A percentile compares a stretch with the other conserved stretches of the same genome.
phyloP scores from a whole-genome alignment of 2,113 vertebrate genomes.

The Diadophis punctatus region DNA sequence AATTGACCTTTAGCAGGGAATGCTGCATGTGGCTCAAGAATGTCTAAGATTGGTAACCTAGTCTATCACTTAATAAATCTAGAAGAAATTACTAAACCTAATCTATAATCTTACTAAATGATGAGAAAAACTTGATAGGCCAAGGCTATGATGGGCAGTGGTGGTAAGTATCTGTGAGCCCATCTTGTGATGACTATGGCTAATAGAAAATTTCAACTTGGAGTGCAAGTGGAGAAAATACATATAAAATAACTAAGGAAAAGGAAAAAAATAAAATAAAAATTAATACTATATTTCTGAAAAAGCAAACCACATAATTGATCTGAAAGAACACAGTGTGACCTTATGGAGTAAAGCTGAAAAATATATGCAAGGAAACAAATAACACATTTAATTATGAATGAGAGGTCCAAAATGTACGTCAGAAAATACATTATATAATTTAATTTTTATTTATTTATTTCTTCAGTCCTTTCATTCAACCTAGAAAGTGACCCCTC shows the following conservation, averaged over 20 bases:
- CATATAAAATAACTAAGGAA: not conserved
- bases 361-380: not conserved
- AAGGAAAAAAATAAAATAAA: not conserved
- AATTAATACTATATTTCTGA: not conserved
- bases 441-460: not conserved
- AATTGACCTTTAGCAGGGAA: not conserved
- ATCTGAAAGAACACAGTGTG: not conserved
- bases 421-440: not conserved
- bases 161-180: not conserved
- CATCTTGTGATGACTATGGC: not conserved
- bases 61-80: not conserved
- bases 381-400: not conserved
- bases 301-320: not conserved
- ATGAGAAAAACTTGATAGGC: not conserved
- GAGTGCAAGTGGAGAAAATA: not conserved
- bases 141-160: not conserved
- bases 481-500: not conserved
- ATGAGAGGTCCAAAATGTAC: not conserved
- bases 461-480: not conserved
- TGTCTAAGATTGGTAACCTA: not conserved
- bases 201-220: not conserved
- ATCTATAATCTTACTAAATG: not conserved
- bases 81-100: not conserved
- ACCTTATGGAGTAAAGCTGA: not conserved
- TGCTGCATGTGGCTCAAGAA: not conserved